Evolutionary conservation across 2,797 vertebrate genomes (phyloP), one percentile per base, ranked within the genome.

Genomic region (Aulostomus chinensis): DNA sequence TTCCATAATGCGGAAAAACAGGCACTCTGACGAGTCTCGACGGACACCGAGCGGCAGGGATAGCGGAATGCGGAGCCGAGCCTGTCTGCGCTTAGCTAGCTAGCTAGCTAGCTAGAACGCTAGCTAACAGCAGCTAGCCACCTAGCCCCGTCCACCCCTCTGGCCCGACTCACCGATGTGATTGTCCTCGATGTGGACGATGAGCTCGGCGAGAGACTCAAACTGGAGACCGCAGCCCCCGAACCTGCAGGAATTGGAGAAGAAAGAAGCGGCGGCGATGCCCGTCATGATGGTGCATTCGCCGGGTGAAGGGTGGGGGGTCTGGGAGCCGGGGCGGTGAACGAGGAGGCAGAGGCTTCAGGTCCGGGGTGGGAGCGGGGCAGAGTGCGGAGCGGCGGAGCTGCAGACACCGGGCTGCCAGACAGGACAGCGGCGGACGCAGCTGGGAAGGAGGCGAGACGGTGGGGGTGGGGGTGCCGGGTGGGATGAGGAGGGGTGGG

Each of bases 181-280:
- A 90, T 92, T 96, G 88, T 97, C 96, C 81, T 98, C 96, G 87
- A 98, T 98, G 92, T 98, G 96, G 81, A 94, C 95, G 88, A 98
- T 98, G 72, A 98, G 96, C 89, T 98, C 96, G 74, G 93, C 88
- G 88, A 98, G 89, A 73, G 92, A 93, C 67, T 95, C 93, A 86
- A 98, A 98, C 90, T 94, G 94, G 41, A 95, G 94, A 63, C 96
- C 94, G 92, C 96, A 98, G 91, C 94, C 93, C 76, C 95, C 95
- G 86, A 98, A 98, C 68, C 94, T 93, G 93, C 96, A 98, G 78
- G 90, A 92, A 84, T 98, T 98, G 74, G 96, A 97, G 89, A 98
- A 98, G 91, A 98, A 98, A 90, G 96, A 98, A 90, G 95, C 96
- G 81, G 96, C 96, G 86, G 96, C 96, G 92, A 98, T 96, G 92